These are phyloP conservation scores for Gymnothorax javanicus DNA, from an alignment of 2,797 vertebrate species.

Conservation along the genomic window DNA sequence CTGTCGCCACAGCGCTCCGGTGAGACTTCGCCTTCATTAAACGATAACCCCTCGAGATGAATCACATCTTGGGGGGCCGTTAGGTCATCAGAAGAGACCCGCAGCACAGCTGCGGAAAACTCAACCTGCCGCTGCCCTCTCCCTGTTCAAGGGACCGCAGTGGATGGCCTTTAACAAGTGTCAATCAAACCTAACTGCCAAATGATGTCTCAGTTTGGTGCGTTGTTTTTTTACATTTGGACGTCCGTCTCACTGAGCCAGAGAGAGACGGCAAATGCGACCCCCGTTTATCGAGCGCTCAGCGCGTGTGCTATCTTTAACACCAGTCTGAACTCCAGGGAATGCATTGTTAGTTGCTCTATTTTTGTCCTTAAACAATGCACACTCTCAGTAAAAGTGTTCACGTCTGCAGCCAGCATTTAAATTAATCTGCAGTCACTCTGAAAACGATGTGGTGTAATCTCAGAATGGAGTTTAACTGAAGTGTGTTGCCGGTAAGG, in stretches of 20 bases:
- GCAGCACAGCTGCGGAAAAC: neutral
- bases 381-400: neutral
- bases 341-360: neutral
- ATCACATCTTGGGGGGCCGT: no score
- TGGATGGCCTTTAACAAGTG: neutral
- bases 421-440: neutral
- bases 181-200: neutral
- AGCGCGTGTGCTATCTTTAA: neutral
- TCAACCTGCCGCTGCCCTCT: neutral
- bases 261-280: neutral
- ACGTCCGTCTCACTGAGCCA: neutral
- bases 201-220: neutral
- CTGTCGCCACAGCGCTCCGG: slow-evolving; percentile 57
- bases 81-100: slow-evolving; percentile 25
- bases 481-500: neutral
- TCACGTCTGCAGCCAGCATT: neutral
- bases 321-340: neutral
- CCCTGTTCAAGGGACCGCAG: neutral
- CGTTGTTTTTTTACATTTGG: neutral
- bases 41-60: no score
- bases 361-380: neutral
- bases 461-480: neutral
- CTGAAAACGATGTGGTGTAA: neutral
- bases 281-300: neutral
- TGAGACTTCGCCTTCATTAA: slow-evolving; percentile 35